Conservation (phyloP, 1,140 invertebrate species). For the Drosophila miranda region DNA sequence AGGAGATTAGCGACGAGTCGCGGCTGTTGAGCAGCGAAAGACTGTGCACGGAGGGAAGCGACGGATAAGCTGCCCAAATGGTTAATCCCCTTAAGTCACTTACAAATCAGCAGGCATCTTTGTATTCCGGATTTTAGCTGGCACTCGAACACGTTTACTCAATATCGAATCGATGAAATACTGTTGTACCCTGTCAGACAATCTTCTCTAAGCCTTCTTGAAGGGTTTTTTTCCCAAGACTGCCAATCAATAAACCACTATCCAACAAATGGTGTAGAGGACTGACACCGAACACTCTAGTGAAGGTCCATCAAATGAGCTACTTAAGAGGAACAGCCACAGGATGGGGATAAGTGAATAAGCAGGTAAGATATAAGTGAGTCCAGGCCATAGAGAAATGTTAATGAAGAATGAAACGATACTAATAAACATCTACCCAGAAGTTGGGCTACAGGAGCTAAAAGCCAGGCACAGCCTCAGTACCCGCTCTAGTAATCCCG, state of each 20-base stretch:
- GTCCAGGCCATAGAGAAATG: too few relatives aligned
- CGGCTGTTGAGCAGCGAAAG: constrained; percentile 39
- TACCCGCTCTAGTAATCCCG: too few relatives aligned
- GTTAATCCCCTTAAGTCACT: not conserved
- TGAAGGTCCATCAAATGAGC: constrained; percentile 22
- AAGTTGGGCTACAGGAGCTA: too few relatives aligned
- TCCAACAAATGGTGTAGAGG: not conserved
- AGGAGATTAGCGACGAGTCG: constrained; percentile 11
- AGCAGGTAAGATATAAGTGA: too few relatives aligned
- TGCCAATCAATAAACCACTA: too few relatives aligned
- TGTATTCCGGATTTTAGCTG: constrained; percentile 9
- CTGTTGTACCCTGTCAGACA: constrained; percentile 29
- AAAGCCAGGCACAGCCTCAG: too few relatives aligned
- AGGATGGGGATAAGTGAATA: too few relatives aligned
- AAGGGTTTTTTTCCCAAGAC: not conserved
- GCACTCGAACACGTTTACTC: not conserved
- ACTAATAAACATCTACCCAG: too few relatives aligned
- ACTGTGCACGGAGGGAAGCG: constrained; percentile 1
- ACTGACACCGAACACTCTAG: constrained; percentile 42
- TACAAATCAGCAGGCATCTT: constrained; percentile 24
- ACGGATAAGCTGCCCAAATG: not conserved
- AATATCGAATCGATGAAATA: constrained; percentile 20
- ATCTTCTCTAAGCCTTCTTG: constrained; percentile 14
- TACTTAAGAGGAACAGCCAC: too few relatives aligned
- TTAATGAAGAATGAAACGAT: too few relatives aligned